Evolutionary conservation across 1,140 invertebrate species (phyloP), one percentile per base, ranked within the genome.

Genomic region (Cyclargus thomasi): DNA sequence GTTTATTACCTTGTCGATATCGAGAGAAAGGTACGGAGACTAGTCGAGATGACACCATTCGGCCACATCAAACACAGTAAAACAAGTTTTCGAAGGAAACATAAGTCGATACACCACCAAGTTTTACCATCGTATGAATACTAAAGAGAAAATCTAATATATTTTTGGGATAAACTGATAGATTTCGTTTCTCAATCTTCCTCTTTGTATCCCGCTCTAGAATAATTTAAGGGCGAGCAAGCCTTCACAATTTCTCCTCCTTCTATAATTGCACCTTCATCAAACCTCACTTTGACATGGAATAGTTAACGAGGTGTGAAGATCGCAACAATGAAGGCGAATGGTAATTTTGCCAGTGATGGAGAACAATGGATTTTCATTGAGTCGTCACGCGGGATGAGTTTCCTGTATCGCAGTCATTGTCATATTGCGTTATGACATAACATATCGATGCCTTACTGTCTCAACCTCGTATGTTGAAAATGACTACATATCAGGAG

Each of bases 251-350:
- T 16, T 16, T 16, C 39, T 47, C 11, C 11, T 47, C 6, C 39
- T 47, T 47, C 39, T 2, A 11, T 47, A 47, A 47, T 47, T 47
- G 39, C 39, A 14, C 1, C 39, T 47, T 14, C 39, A 47, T 29
- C 8, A 5, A 29, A 47, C 2, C 10, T 47, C 39, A 47, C 39
- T 47, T 47, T 70, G 77, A 70, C 76, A 77, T 81, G 76, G 79
- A 78, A 57, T 29, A 17, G 70, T 18, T 77, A 81, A 77, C 72
- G 74, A 80, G 78, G 74, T 79, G 76, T 83, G 78, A 83, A 78
- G 74, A 77, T 70, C 71, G 71, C 67, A 53, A 76, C 71, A 80
- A 78, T 75, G 66, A 64, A 72, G 65, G 68, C 70, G 70, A 74
- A 72, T 64, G 67, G 62, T 67, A 70, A 68, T 57, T 62, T 67